phyloP scores from a whole-genome alignment of 2,797 vertebrate genomes.

The Channallabes apus region DNA sequence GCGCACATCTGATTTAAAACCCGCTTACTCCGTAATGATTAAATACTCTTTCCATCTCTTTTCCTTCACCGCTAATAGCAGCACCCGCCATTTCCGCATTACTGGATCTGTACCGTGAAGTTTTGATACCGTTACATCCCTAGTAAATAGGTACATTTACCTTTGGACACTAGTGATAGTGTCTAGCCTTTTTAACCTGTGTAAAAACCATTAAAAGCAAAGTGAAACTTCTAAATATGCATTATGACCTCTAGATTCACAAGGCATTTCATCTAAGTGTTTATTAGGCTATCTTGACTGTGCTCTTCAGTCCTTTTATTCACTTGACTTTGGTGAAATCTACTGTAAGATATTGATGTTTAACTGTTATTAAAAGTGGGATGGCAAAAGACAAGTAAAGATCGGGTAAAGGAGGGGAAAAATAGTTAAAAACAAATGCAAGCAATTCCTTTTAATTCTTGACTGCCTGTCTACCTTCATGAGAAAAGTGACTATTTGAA shows the following conservation, averaged over 20 bases:
- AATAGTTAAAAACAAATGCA: too few relatives aligned
- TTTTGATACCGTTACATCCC: too few relatives aligned
- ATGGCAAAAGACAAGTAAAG: neutral
- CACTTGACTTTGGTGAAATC: neutral
- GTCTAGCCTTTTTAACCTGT: neutral
- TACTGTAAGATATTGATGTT: neutral
- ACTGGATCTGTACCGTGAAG: too few relatives aligned
- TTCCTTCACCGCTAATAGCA: too few relatives aligned
- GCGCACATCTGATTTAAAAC: too few relatives aligned
- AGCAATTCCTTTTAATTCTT: neutral
- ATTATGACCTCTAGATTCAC: neutral
- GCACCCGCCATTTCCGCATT: too few relatives aligned
- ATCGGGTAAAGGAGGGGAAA: neutral
- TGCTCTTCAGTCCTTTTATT: neutral
- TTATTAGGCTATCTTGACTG: neutral
- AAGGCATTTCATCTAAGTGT: neutral
- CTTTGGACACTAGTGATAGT: neutral
- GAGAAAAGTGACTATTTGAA: neutral
- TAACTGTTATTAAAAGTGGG: neutral
- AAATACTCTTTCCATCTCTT: too few relatives aligned
- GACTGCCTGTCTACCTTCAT: neutral
- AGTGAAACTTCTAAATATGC: neutral
- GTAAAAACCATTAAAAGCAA: neutral
- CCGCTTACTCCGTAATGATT: too few relatives aligned
- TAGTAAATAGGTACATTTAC: neutral